Conservation (phyloP, 2,888 invertebrate genomes). For the Octodonta nipae region DNA sequence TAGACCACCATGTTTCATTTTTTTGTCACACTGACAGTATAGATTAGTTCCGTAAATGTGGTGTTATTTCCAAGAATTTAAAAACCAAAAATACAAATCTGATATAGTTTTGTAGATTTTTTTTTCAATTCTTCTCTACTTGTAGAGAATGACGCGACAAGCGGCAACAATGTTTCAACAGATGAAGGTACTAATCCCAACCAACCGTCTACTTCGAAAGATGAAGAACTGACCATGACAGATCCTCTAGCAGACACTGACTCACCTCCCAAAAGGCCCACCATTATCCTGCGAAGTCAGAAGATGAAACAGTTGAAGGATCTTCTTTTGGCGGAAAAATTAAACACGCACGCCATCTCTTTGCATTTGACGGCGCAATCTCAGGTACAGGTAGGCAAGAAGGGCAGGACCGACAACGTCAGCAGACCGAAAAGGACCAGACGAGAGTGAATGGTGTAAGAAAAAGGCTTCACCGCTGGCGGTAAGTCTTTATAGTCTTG, state of each 20-base stretch:
- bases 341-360: slow-evolving; percentile 88
- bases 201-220: slow-evolving; percentile 34
- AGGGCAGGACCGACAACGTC: slow-evolving; percentile 36
- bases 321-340: slow-evolving; percentile 69
- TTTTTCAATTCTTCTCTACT: too few relatives aligned
- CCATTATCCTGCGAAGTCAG: slow-evolving; percentile 68
- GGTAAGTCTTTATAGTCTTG: too few relatives aligned
- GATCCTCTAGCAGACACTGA: slow-evolving; percentile 12
- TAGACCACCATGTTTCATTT: too few relatives aligned
- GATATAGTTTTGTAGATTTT: too few relatives aligned
- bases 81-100: too few relatives aligned
- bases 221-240: slow-evolving; percentile 12
- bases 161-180: too few relatives aligned
- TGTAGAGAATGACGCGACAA: too few relatives aligned
- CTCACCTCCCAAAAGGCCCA: slow-evolving; percentile 19
- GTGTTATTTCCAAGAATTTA: too few relatives aligned
- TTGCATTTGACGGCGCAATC: slow-evolving; percentile 90
- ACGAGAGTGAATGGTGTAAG: slow-evolving; percentile 9
- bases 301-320: slow-evolving; percentile 91
- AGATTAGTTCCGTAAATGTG: too few relatives aligned
- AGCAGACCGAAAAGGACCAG: slow-evolving; percentile 41
- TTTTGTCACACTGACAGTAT: too few relatives aligned
- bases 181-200: too few relatives aligned
- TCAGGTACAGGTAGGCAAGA: slow-evolving; percentile 53
- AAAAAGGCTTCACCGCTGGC: too few relatives aligned